Evolutionary conservation across 2,888 invertebrate genomes (phyloP), one percentile per base, ranked within the genome.

Genomic region (Elegia similella): DNA sequence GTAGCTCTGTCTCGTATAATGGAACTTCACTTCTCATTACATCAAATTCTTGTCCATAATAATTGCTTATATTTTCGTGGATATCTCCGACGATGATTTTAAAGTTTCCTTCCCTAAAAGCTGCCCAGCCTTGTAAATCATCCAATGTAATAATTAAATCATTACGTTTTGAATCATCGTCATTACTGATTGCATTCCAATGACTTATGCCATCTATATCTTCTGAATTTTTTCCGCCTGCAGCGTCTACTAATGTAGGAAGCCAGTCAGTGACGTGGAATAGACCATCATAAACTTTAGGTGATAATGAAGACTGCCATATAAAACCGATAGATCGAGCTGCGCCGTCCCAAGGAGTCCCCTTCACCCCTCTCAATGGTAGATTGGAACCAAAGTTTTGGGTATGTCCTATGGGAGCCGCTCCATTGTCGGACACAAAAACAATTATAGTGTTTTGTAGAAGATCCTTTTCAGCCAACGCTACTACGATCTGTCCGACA

Each of bases 371-470:
- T 67, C 94, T 91, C 0, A 96, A 82, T 15, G 96, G 96, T 85
- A 93, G 94, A 82, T 96, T 95, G 6, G 94, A 95, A 1, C 94
- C 95, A 29, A 93, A 93, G 81, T 96, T 97, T 60, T 72, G 64
- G 8, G 66, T 93, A 58, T 93, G 74, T 1, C 96, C 96, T 58
- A 91, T 86, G 0, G 95, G 93, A 1, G 95, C 94, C 0, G 94
- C 96, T 0, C 97, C 96, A 75, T 98, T 98, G 78, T 98, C 98
- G 17, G 96, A 95, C 63, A 95, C 93, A 76, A 97, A 97, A 12
- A 97, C 75, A 42, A 98, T 91, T 17, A 98, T 92, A 1, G 96
- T 95, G 75, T 98, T 95, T 29, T 95, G 88, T 64, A 97, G 86
- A 86, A 97, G 94, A 0, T 92, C 86, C 38, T 88, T 93, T 6